Base-by-base conservation (phyloP, 2,888 invertebrate species). In the Drosophila meridionalis region DNA sequence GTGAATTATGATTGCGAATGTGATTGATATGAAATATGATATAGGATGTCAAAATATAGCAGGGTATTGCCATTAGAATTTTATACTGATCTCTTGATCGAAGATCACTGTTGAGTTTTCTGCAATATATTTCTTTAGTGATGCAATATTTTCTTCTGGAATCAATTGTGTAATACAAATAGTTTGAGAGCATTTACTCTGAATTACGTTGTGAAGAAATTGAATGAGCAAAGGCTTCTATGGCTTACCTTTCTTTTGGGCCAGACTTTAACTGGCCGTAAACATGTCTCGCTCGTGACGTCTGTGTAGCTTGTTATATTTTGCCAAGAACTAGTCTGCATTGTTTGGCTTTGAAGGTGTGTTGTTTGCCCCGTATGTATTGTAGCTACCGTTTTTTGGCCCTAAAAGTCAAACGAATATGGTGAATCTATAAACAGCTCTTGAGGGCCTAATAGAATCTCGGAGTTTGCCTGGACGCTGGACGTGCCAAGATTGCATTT, bases 401-500 rank as follows among this genome's bases (percentile, higher is more conserved):
- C 57, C 42, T 20, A n/a, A 62, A 36, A 11, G 53, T 47, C 34
- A 20, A 47, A 14, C 30, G 30, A 34, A n/a, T 36, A 30, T 50
- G 32, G 50, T 50, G 43, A 56, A 32, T 30, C 30, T 58, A 58
- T 43, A 52, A 60, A 64, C 32, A 55, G 5, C 45, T 53, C 53
- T 61, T 45, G 26, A 48, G 56, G 42, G 56, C 28, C 69, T 20
- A 59, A 65, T 75, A 75, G 69, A 77, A 79, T 36, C 57, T 57
- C 38, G 40, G 36, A 56, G 58, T 45, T 42, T 42, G 47, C 52
- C 34, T 50, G 20, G 30, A 28, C 30, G 50, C 30, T 56, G 55
- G 40, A 45, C 60, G 20, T 11, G 34, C 47, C 48, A 6, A 62
- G 78, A 72, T 76, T 78, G 69, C 69, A 76, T 56, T 80, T 78